Evolutionary conservation across 2,113 vertebrate species (phyloP), one percentile per base, ranked within the genome.

Genomic region (Sebastes fasciatus): DNA sequence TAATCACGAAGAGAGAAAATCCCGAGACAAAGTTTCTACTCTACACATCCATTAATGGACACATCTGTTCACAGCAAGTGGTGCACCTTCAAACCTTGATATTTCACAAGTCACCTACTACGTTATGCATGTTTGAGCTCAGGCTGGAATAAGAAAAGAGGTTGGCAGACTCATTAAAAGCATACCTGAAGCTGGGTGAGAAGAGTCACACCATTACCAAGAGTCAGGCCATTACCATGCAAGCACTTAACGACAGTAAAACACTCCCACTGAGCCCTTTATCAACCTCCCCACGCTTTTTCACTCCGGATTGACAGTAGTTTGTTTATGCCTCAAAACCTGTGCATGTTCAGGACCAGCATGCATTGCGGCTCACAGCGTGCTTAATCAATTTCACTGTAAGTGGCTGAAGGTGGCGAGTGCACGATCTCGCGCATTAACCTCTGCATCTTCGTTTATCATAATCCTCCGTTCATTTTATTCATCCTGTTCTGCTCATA

Each of bases 131-230:
- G 60, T 76, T 66, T 61, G 54, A 77, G 40, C 75, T 77, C 16
- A 4, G 80, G 45, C 61, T 60, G 73, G 60, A 83, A 65, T 66
- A 68, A 85, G 10, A 82, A 82, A 51, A 63, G 21, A 26, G 26
- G 17, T 21, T 63, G 79, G 79, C 62, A 2, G 71, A 48, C 77
- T 91, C 87, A 86, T 93, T 94, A 90, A 91, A 92, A 88, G 26
- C 77, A 75, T 48, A 72, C 86, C 84, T 81, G 52, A 13, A 87
- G 87, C 84, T 64, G 83, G 71, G 77, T 77, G 82, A 92, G 62
- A 74, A 48, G 43, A 79, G 82, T 90, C 86, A 79, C 46, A 17
- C 46, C 14, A 72, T 48, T 82, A 85, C 73, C 70, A 26, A 42
- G 66, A 49, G 69, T 63, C 80, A 76, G 52, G 63, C 60, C 70